Base-by-base conservation (phyloP, 2,888 invertebrate genomes). In the Eumacrocentrus americanus region DNA sequence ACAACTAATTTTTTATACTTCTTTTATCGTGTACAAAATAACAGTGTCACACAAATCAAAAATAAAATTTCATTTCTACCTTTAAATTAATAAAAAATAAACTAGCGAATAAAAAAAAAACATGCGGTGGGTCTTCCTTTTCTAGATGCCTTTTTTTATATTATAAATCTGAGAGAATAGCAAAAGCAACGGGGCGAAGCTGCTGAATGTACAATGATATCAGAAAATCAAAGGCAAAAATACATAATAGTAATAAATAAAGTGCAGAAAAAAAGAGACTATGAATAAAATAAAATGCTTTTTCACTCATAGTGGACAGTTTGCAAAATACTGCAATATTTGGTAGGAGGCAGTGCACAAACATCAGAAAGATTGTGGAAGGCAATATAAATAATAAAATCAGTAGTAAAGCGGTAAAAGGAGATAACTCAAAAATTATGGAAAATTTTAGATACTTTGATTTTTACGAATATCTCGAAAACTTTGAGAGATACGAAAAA, bases 261-360 rank as follows among this genome's bases (percentile, higher is more conserved):
- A 22, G 0, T 22, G n/a, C 11, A 5, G n/a, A 22, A 11, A 20
- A 20, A 44, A 22, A 9, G 20, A 40, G 20, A 6, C 1, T 18
- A 42, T 18, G 12, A n/a, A 23, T 23, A n/a, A 64, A 48, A 55
- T 40, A 58, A 60, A 58, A 60, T 60, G 58, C 53, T 60, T 20
- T 55, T 58, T 42, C 58, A 40, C 34, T 58, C 29, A 34, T 46
- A 35, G 18, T 51, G 55, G 35, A 58, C 54, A 54, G 44, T 58
- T 58, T 57, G 58, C 51, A 53, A 62, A 73, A 72, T 74, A 71
- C 72, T 72, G 69, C 64, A 53, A 64, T 54, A 64, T 67, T 65
- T 69, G 67, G 67, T 64, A 61, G 62, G 59, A 63, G 72, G 71
- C 73, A 72, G 73, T 73, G 71, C 66, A 53, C 52, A 67, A 67